Base-by-base conservation (phyloP, 2,797 vertebrate species). In the Sciurus carolinensis region DNA sequence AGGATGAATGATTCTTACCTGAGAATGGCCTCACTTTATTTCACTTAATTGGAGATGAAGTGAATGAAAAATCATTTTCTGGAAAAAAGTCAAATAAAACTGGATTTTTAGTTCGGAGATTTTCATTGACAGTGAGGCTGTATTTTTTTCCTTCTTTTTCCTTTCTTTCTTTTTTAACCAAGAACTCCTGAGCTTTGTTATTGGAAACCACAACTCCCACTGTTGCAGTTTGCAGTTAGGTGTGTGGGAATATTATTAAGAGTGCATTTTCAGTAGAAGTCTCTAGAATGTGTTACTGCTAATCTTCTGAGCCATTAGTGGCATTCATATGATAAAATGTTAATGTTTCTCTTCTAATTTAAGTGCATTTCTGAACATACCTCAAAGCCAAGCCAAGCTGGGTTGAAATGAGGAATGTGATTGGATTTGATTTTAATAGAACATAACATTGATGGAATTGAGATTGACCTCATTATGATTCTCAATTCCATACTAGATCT, bases 271-370 rank as follows among this genome's bases (percentile, higher is more conserved):
- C 66, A 95, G 84, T 90, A 66, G 54, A 97, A 95, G 91, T 96
- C 95, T 97, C 91, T 80, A 87, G 93, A 96, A 96, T 92, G 88
- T 85, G 82, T 96, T 95, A 86, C 64, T 95, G 86, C 93, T 96
- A 97, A 97, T 97, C 97, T 97, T 95, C 86, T 82, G 82, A 95
- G 94, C 92, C 96, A 97, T 98, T 97, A 97, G 93, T 96, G 94
- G 75, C 95, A 97, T 97, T 98, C 97, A 97, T 96, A 97, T 97
- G 97, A 98, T 98, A 98, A 98, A 98, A 98, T 98, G 98, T 98
- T 98, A 98, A 98, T 98, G 96, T 97, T 97, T 97, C 96, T 96
- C 95, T 95, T 96, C 98, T 98, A 98, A 98, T 98, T 98, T 98
- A 98, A 98, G 97, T 96, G 97, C 96, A 96, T 98, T 98, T 98